These are phyloP conservation scores for Allophyes oxyacanthae DNA, from an alignment of 2,888 invertebrate genomes.

Conservation along the genomic window DNA sequence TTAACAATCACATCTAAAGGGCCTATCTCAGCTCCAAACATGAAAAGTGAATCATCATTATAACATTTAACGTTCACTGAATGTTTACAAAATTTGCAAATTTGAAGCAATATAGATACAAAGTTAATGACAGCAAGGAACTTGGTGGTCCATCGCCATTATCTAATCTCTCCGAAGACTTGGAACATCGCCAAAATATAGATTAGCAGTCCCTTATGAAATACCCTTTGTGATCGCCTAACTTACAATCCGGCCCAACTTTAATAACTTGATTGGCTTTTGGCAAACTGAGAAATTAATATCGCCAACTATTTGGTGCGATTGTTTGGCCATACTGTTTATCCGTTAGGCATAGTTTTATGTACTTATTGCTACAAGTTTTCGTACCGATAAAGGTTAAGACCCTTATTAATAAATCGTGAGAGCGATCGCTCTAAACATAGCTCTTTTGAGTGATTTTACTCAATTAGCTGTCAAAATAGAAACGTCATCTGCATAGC, in stretches of 20 bases:
- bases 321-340: constrained; percentile 43
- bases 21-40: constrained; percentile 25
- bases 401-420: no score
- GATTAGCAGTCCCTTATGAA: constrained; percentile 76
- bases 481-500: no score
- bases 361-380: no score
- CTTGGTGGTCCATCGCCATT: constrained; percentile 57
- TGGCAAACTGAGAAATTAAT: constrained; percentile 49
- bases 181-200: constrained; percentile 77
- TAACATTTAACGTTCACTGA: constrained; percentile 30
- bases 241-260: constrained; percentile 54
- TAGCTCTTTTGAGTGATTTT: no score
- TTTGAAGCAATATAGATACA: constrained; percentile 47
- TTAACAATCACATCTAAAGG: constrained; percentile 37
- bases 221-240: constrained; percentile 68
- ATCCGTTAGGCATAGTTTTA: constrained; percentile 18
- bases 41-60: constrained; percentile 36
- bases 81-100: constrained; percentile 44
- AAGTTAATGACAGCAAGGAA: constrained; percentile 61
- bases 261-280: constrained; percentile 59
- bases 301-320: constrained; percentile 43
- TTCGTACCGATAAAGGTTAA: no score
- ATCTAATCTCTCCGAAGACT: constrained; percentile 72
- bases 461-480: no score
- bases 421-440: no score